Percentiles rank a stretch among this genome's conserved stretches.
phyloP scores from a whole-genome alignment of 2,797 vertebrate genomes.

The Sebastes trivittatus region DNA sequence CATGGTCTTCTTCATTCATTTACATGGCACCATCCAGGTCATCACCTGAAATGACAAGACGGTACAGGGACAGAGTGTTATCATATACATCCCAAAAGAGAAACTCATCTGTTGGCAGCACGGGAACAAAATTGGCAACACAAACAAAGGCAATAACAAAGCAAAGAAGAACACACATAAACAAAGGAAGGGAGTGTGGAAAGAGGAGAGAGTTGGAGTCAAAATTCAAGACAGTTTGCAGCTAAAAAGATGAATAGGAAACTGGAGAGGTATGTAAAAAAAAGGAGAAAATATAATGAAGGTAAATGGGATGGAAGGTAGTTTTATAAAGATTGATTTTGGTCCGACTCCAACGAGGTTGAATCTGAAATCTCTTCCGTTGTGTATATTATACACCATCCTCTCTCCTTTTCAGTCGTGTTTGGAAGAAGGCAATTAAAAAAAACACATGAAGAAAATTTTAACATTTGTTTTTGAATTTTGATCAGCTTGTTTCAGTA shows the following conservation, averaged over 20 bases:
- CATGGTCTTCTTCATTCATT: slow-evolving; percentile 94
- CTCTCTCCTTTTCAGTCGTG: not conserved
- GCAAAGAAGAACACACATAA: not conserved
- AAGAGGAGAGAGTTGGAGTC: not conserved
- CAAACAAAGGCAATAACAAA: not conserved
- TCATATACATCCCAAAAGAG: not conserved
- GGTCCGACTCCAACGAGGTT: not conserved
- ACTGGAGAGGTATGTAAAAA: not conserved
- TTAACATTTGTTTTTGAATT: not conserved
- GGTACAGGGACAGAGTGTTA: not conserved
- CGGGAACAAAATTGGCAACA: not conserved
- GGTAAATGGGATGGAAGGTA: not conserved
- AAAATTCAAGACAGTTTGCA: not conserved
- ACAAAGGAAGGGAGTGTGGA: not conserved
- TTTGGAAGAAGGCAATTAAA: not conserved
- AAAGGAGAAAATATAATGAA: not conserved
- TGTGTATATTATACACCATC: not conserved
- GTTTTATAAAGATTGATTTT: not conserved
- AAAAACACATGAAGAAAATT: not conserved
- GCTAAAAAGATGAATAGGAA: not conserved
- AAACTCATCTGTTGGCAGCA: not conserved
- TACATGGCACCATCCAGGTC: slow-evolving; percentile 87
- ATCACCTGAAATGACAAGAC: slow-evolving; percentile 80
- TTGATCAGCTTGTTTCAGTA: not conserved
- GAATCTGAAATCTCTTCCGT: not conserved